Evolutionary conservation across 2,113 vertebrate genomes (phyloP), one percentile per base, ranked within the genome.

Genomic region (Trematomus loennbergii): DNA sequence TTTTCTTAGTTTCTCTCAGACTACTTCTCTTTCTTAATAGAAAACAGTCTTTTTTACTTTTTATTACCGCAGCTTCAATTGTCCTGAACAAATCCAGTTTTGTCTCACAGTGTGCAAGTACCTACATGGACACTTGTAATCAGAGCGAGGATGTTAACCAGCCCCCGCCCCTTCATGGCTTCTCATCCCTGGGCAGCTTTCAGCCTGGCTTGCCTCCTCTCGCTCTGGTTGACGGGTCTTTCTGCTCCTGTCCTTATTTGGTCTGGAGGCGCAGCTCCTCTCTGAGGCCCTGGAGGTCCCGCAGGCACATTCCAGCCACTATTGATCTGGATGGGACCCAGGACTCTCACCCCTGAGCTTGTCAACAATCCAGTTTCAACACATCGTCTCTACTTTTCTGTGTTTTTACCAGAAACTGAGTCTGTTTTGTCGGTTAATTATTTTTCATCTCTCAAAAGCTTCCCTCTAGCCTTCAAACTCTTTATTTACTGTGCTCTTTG

Each of bases 161-260:
- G 50, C 36, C 4, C 22, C 22, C 50, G 29, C 45, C 22, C 33
- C 15, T 40, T 50, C 63, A 45, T 33, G 4, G 3, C 72, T 49
- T 64, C 80, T 73, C 83, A 69, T 83, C 85, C n/a, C 64, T 3
- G 63, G 61, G 87, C 71, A 72, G 83, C 79, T 78, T 25, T 1
- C 48, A 68, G 72, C 60, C 71, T 63, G 65, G 74, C 73, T 74
- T 81, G 65, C 72, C 87, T 79, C 71, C 43, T 78, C 85, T 80
- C 9, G 16, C 84, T 84, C 82, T 62, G 79, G 66, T 86, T 84
- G 75, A 81, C 54, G 69, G 68, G 79, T 88, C 90, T 43, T 68
- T 69, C 86, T 85, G 82, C 88, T 93, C 84, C 81, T 83, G 69
- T 75, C 93, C 94, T 93, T 94, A 93, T 95, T 94, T 94, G 93